Conservation (phyloP, 2,113 vertebrate genomes). For the Nettapus auritus region DNA sequence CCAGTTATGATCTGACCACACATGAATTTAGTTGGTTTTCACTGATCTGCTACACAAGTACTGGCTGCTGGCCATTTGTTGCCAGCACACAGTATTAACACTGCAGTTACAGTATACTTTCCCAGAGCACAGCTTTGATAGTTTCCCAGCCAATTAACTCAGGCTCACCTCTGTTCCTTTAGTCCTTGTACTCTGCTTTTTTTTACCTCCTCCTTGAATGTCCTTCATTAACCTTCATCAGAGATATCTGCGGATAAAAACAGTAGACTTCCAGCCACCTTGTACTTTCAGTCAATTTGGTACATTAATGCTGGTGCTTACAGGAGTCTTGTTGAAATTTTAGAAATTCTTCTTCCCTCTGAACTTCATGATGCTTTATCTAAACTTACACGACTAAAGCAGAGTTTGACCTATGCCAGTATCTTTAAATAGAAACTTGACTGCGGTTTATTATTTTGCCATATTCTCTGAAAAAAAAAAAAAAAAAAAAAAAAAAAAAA, state of each 20-base stretch:
- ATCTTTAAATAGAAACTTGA: not conserved
- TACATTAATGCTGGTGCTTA: not conserved
- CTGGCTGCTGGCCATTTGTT: not conserved
- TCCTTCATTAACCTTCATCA: not conserved
- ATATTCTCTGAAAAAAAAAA: not conserved
- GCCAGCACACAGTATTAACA: not conserved
- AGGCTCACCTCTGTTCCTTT: not conserved
- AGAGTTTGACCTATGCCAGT: not conserved
- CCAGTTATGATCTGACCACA: not conserved
- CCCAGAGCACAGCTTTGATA: not conserved
- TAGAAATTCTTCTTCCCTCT: not conserved
- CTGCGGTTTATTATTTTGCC: not conserved
- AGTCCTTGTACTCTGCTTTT: not conserved
- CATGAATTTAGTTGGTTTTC: accelerated
- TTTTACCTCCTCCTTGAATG: accelerated
- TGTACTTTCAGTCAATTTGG: not conserved
- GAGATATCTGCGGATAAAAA: not conserved
- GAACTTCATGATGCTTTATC: not conserved
- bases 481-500: not conserved
- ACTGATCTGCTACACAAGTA: not conserved
- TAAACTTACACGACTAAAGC: not conserved
- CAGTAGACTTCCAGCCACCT: not conserved
- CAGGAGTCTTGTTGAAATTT: not conserved
- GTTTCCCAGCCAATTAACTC: not conserved
- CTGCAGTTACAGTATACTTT: not conserved